Evolutionary conservation across 1,140 invertebrate species (phyloP), one percentile per base, ranked within the genome.

Genomic region (Dendroctonus valens): DNA sequence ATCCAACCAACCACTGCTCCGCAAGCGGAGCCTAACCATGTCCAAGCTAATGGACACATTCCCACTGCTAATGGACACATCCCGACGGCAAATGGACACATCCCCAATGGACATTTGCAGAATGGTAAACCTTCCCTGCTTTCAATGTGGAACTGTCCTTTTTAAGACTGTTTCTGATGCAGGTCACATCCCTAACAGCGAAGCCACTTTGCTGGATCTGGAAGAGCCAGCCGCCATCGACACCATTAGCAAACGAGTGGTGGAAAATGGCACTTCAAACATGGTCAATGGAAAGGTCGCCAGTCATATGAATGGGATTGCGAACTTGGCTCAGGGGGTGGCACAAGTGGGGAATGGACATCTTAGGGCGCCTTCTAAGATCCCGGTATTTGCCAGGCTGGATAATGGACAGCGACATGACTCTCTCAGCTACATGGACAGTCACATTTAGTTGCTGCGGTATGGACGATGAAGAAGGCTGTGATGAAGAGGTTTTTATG

Each of bases 171-270:
- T 26, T 26, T 26, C 26, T 26, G 1, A 26, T 53, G 38, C 40
- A 67, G 71, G 70, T 39, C 67, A 66, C 26, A 65, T 74, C 40
- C 71, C 72, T 11, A 75, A 76, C 46, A 69, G 67, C 26, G 70
- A 74, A n/a, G 68, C 73, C 3, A 73, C 67, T 5, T 12, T 77
- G 2, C 55, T 74, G 14, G 75, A 77, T 58, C 51, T 78, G 46
- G 73, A 75, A 69, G 58, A 59, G 0, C 7, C 64, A 53, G 14
- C 11, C n/a, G 70, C 68, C 14, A 71, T 75, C 60, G 71, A 69
- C 44, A 80, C 71, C 7, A 76, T 73, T 40, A 78, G 72, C 66
- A 73, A 67, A 59, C 60, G 40, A 38, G 76, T 72, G 5, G 55
- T 76, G 3, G 71, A 74, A 5, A 77, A 80, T 53, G 73, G 69